Conservation (phyloP, 2,113 vertebrate species). For the Arvicanthis niloticus region DNA sequence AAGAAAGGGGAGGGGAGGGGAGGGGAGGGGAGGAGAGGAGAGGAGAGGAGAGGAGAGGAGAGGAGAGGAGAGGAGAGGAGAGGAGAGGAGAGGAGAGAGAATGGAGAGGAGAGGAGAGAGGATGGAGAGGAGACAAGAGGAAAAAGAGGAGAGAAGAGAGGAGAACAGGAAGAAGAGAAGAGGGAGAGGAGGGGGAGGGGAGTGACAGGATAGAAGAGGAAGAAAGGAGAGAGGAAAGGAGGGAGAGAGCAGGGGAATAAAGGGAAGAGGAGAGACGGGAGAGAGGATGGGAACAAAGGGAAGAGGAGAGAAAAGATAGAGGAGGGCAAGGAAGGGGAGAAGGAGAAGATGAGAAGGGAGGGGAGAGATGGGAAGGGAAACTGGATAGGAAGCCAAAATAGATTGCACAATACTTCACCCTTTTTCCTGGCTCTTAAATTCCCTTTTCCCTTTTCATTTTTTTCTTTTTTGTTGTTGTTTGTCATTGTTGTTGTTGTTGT, state of each 20-base stretch:
- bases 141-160: too few species aligned
- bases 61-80: too few species aligned
- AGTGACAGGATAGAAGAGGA: fast-evolving
- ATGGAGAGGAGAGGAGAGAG: fast-evolving
- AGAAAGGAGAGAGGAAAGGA: fast-evolving
- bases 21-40: fast-evolving
- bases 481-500: too few species aligned
- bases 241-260: too few species aligned
- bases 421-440: neutral
- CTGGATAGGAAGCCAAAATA: neutral
- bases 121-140: fast-evolving
- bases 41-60: neutral
- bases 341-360: too few species aligned
- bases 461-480: too few species aligned
- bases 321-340: neutral
- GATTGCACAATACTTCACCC: neutral
- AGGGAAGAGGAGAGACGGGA: too few species aligned
- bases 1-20: too few species aligned
- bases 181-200: too few species aligned
- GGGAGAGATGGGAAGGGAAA: neutral
- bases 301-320: too few species aligned
- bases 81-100: too few species aligned
- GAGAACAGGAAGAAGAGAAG: fast-evolving
- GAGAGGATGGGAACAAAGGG: fast-evolving
- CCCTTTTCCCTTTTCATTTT: neutral